phyloP scores from a whole-genome alignment of 2,113 vertebrate species.

The Cromileptes altivelis region DNA sequence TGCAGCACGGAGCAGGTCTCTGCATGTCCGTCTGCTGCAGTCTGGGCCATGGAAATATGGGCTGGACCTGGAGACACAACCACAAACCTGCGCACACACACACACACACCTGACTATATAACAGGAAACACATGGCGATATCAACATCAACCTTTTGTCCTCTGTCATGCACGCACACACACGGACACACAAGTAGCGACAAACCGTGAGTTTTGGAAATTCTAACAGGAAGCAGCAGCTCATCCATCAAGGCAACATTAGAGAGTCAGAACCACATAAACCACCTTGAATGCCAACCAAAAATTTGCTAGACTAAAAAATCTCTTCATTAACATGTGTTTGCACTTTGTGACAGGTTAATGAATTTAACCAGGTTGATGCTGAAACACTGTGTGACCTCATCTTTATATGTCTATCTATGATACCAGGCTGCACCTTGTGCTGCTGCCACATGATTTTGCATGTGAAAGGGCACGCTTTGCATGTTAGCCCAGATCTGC shows the following conservation, averaged over 20 bases:
- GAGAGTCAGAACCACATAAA: not conserved
- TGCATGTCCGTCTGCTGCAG: conserved; percentile 55
- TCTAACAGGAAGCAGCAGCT: conserved; percentile 83
- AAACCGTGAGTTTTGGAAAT: conserved; percentile 41
- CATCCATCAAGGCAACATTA: conserved; percentile 70
- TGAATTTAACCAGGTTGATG: not conserved
- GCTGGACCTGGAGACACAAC: conserved; percentile 33
- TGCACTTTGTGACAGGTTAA: no score
- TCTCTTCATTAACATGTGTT: not conserved
- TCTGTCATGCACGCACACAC: conserved; percentile 2
- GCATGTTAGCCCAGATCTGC: conserved; percentile 56
- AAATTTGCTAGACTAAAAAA: not conserved
- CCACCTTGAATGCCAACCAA: not conserved
- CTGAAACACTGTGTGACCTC: not conserved
- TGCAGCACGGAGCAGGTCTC: conserved; percentile 58
- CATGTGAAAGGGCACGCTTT: conserved; percentile 67
- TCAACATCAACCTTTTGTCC: conserved; percentile 60
- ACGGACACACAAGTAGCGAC: conserved; percentile 29
- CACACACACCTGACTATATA: conserved; percentile 49
- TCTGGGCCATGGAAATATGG: conserved; percentile 33
- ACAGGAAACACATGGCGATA: conserved; percentile 71
- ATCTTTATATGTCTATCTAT: not conserved
- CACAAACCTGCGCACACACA: conserved; percentile 4
- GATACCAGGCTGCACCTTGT: conserved; percentile 3
- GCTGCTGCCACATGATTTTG: conserved; percentile 53